Evolutionary conservation across 2,113 vertebrate genomes (phyloP), one percentile per base, ranked within the genome.

Genomic region (Cephalopholis sonnerati): DNA sequence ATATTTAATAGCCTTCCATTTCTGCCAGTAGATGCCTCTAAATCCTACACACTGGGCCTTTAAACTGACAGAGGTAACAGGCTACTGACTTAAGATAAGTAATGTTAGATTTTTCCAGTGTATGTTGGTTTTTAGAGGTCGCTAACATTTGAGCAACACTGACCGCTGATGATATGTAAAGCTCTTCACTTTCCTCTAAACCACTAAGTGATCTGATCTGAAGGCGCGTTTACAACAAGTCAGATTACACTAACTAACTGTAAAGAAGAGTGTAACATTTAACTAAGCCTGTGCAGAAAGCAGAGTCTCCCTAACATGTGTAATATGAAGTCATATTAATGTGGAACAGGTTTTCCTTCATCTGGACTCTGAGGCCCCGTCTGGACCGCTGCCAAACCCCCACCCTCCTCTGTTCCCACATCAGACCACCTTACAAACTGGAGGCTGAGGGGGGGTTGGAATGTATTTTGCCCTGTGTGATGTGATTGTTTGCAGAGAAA

Each of bases 401-500:
- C 89, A 81, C 74, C 85, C 79, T 77, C 63, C 2, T 4, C 84
- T 79, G 69, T 88, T 93, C 93, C 92, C 91, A 92, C 92, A 90
- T 94, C 86, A 93, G 91, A 86, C 90, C 90, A 93, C 87, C 91
- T 89, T 91, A 91, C 91, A 89, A 80, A 86, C 81, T 82, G 77
- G 70, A 84, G 73, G 73, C 25, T 44, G 62, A 27, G 65, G 82
- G 77, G 81, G 75, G 87, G 77, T 83, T 93, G 93, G 93, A 95
- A 95, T 95, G 93, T 93, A 92, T 93, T 92, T 92, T 90, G 84
- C 93, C 91, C 90, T 92, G 94, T 95, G 94, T 94, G 93, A 95
- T 94, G 94, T 94, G 94, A 95, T 93, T 95, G 92, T 93, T 95
- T 93, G 93, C 94, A 95, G 94, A 94, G 91, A 83, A 95, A 92